phyloP scores from a whole-genome alignment of 2,113 vertebrate species.

The Tetrax tetrax region DNA sequence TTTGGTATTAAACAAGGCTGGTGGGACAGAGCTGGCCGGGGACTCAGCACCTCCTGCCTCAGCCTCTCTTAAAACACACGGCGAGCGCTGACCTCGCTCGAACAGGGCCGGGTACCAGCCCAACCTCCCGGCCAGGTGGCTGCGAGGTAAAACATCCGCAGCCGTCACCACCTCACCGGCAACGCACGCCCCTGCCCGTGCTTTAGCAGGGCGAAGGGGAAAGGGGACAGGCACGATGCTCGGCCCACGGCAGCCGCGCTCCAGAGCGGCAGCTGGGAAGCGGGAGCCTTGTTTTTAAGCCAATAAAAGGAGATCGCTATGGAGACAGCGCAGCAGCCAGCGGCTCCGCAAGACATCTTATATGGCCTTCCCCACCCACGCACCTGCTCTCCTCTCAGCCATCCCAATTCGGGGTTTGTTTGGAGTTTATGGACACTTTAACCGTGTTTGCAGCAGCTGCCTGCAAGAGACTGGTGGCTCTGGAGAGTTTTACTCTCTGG shows the following conservation, averaged over 20 bases:
- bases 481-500: background rate
- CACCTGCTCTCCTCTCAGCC: background rate
- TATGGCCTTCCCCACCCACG: background rate
- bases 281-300: background rate
- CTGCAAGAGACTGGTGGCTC: background rate
- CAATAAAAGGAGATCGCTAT: background rate
- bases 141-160: background rate
- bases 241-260: accelerated
- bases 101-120: accelerated
- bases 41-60: background rate
- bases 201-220: accelerated
- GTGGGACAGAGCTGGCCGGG: background rate
- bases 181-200: accelerated
- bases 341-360: background rate
- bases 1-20: background rate
- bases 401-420: background rate
- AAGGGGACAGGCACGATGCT: accelerated
- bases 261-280: background rate
- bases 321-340: background rate
- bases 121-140: accelerated
- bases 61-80: background rate
- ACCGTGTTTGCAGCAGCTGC: background rate
- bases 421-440: background rate
- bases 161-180: background rate
- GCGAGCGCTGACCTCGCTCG: accelerated